Conservation (phyloP, 2,888 invertebrate species). For the Bombylius discolor region DNA sequence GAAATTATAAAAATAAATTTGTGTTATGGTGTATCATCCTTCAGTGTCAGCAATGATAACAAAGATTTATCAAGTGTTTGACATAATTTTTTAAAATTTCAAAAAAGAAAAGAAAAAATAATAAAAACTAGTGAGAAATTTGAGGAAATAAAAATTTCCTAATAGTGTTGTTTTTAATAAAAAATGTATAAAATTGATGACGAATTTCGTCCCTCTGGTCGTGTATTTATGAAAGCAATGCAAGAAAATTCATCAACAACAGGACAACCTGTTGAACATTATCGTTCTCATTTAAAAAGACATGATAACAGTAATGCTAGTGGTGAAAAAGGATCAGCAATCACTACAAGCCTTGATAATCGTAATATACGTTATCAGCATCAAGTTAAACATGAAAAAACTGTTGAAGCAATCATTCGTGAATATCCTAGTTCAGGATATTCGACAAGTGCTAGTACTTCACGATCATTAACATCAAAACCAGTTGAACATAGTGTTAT, state of each 20-base stretch:
- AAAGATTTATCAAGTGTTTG: too few relatives aligned
- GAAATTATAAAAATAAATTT: too few relatives aligned
- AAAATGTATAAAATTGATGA: slow-evolving; percentile 26
- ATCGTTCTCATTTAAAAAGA: slow-evolving; percentile 39
- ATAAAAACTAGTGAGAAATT: too few relatives aligned
- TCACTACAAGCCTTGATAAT: slow-evolving; percentile 45
- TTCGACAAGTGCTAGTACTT: neutral
- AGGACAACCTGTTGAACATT: slow-evolving; percentile 14
- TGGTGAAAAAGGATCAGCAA: slow-evolving; percentile 43
- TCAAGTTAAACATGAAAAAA: slow-evolving; percentile 43
- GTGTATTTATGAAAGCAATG: slow-evolving; percentile 25
- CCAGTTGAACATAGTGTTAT: neutral
- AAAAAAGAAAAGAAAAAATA: too few relatives aligned
- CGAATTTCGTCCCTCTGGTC: slow-evolving; percentile 23
- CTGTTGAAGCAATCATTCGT: slow-evolving; percentile 41
- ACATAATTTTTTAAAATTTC: too few relatives aligned
- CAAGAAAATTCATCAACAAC: slow-evolving; percentile 15
- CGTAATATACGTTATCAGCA: slow-evolving; percentile 35
- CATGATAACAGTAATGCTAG: slow-evolving; percentile 26
- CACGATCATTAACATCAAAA: neutral
- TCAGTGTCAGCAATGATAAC: too few relatives aligned
- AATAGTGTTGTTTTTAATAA: too few relatives aligned
- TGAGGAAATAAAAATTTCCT: too few relatives aligned
- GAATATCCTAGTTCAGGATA: slow-evolving; percentile 27
- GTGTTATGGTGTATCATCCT: too few relatives aligned